phyloP scores from a whole-genome alignment of 2,113 vertebrate genomes.

The Paramisgurnus dabryanus region DNA sequence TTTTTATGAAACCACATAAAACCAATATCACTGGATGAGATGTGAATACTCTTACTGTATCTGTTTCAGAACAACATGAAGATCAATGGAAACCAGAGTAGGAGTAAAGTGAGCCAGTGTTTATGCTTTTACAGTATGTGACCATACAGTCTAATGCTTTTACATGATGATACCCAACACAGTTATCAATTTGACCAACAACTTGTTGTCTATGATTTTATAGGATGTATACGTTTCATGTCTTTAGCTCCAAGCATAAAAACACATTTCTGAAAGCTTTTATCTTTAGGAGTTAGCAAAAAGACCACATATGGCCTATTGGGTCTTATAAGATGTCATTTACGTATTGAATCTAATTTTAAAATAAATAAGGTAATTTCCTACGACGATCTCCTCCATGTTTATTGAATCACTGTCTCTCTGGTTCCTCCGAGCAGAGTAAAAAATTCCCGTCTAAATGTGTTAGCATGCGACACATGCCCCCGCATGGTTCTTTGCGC shows the following conservation, averaged over 20 bases:
- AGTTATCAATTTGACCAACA: conserved; percentile 14
- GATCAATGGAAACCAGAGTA: conserved; percentile 24
- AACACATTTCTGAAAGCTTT: neutral
- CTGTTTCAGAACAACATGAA: conserved; percentile 20
- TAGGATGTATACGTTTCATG: neutral
- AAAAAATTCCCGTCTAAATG: conserved; percentile 37
- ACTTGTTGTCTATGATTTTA: neutral
- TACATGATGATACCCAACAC: neutral
- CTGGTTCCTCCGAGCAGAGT: neutral
- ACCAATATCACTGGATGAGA: conserved; percentile 28
- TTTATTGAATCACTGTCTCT: neutral
- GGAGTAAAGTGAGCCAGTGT: conserved; percentile 6
- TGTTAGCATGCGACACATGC: conserved; percentile 26
- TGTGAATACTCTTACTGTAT: conserved; percentile 15
- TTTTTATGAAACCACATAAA: conserved; percentile 24
- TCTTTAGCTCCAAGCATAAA: neutral
- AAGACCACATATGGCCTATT: neutral
- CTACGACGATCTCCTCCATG: too few relatives aligned
- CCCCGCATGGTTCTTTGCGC: conserved; percentile 34
- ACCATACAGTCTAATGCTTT: neutral
- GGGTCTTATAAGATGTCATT: too few relatives aligned
- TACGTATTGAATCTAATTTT: too few relatives aligned
- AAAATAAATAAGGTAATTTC: too few relatives aligned
- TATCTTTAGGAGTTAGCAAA: too few relatives aligned
- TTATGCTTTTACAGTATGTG: neutral